Evolutionary conservation across 2,888 invertebrate species (phyloP).

Genomic region (Tenthredo livida): DNA sequence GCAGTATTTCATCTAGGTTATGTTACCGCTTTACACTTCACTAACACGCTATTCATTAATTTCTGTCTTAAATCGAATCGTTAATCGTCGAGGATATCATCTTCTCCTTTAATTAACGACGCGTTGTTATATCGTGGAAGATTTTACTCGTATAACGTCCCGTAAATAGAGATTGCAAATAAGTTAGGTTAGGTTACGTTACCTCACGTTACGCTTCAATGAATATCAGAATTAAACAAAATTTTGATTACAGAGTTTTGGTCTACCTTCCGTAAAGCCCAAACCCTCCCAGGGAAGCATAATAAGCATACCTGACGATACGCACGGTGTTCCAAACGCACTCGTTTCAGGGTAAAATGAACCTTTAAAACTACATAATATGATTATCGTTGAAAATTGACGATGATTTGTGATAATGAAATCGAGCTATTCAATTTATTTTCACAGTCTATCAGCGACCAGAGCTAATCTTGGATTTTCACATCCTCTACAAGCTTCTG

Average conservation of each 20-base stretch:
- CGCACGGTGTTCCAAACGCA: constrained; percentile 84
- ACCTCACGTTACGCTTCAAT: neutral
- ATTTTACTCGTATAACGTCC: neutral
- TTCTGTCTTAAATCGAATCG: neutral
- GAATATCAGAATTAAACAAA: neutral
- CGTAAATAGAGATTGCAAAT: neutral
- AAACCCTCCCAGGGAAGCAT: constrained; percentile 79
- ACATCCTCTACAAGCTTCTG: constrained; percentile 86
- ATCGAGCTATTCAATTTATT: constrained; percentile 14
- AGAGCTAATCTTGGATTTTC: constrained; percentile 79
- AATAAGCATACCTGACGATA: constrained; percentile 79
- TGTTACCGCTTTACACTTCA: neutral
- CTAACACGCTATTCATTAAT: neutral
- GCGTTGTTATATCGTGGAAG: neutral
- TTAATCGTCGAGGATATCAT: neutral
- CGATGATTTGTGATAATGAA: neutral
- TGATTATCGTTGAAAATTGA: neutral
- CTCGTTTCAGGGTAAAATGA: constrained; percentile 80
- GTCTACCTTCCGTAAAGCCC: constrained; percentile 82
- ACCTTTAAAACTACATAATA: neutral
- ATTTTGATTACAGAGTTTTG: constrained; percentile 82
- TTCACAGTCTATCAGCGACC: constrained; percentile 80
- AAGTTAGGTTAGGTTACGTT: neutral
- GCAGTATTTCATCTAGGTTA: constrained; percentile 44
- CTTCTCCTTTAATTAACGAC: neutral